Conservation (phyloP, 2,113 vertebrate species). For the Scatophagus argus region DNA sequence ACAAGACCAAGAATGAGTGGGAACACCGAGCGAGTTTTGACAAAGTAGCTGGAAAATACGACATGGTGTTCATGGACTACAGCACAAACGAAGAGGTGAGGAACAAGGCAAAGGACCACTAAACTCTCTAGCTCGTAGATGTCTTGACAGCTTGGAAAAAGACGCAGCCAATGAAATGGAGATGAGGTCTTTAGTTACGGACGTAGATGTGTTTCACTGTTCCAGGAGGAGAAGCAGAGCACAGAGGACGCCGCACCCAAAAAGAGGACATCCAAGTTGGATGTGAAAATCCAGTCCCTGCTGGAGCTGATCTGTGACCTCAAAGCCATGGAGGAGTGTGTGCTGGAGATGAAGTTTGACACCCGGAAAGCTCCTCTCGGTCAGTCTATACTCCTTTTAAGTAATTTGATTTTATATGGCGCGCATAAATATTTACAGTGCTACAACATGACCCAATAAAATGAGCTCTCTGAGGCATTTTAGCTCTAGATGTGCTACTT, state of each 20-base stretch:
- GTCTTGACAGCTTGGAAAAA: not conserved
- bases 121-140: not conserved
- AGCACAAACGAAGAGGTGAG: constrained; percentile 69
- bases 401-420: not conserved
- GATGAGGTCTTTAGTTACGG: not conserved
- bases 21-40: constrained; percentile 82
- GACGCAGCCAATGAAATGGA: not conserved
- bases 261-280: constrained; percentile 80
- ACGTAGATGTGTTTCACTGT: not conserved
- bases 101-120: not conserved
- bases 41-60: constrained; percentile 91
- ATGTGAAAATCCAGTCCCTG: constrained; percentile 86
- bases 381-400: too few relatives aligned
- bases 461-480: not conserved
- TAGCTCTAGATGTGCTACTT: too few relatives aligned
- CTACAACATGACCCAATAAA: not conserved
- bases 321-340: constrained; percentile 92
- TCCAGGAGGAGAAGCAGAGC: constrained; percentile 65
- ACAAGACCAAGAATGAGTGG: constrained; percentile 94
- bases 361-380: constrained; percentile 91
- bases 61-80: constrained; percentile 91
- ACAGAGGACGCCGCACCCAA: constrained; percentile 27
- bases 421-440: not conserved
- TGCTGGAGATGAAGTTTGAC: constrained; percentile 96
- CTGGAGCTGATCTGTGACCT: constrained; percentile 90